Evolutionary conservation across 2,888 invertebrate genomes (phyloP).

Genomic region (Tolmerus cingulatus): DNA sequence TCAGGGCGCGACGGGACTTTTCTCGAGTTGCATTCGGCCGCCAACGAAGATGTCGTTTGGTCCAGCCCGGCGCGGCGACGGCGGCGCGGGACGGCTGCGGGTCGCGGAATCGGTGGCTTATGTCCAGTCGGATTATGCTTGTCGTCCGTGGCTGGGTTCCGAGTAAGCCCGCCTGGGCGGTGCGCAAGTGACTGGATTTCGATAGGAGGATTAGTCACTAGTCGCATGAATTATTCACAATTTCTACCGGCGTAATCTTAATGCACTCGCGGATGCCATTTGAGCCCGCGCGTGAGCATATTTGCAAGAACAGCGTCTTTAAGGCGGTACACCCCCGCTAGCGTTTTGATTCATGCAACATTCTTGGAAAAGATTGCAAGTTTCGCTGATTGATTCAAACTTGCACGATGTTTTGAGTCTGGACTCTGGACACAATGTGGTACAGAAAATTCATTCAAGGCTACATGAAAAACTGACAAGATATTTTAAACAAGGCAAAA

Average conservation of each 20-base stretch:
- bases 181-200: neutral
- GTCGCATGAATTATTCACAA: constrained; percentile 17
- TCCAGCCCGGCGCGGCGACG: neutral
- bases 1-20: neutral
- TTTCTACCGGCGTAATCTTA: constrained; percentile 21
- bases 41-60: neutral
- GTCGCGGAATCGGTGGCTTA: neutral
- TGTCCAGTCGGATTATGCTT: neutral
- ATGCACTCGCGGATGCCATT: neutral
- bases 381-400: neutral
- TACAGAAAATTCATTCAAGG: neutral
- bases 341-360: neutral
- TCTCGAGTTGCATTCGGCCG: neutral
- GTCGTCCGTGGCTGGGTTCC: neutral
- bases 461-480: too few relatives aligned
- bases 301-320: neutral
- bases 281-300: neutral
- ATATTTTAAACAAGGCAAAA: too few relatives aligned
- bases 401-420: neutral
- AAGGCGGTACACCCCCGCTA: neutral
- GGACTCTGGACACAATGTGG: neutral
- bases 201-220: constrained; percentile 28
- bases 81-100: neutral
- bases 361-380: neutral
- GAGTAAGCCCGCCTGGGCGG: neutral